Evolutionary conservation across 2,797 vertebrate genomes (phyloP).

Genomic region (Takifugu rubripes): DNA sequence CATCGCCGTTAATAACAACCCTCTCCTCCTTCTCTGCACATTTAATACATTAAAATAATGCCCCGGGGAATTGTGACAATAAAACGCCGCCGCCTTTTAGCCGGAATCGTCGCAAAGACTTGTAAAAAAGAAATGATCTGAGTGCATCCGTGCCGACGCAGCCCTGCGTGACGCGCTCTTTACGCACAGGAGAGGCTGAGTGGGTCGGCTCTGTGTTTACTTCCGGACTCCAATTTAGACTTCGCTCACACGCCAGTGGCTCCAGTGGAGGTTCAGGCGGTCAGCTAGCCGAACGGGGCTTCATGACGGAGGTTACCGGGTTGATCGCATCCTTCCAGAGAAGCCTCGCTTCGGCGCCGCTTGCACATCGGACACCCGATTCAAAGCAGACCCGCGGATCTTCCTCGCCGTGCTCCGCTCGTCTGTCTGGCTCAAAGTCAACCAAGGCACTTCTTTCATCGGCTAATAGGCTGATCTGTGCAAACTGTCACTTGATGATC

Average conservation of each 20-base stretch:
- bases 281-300: conserved; percentile 62
- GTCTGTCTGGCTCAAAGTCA: conserved; percentile 59
- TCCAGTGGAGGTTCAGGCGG: conserved; percentile 48
- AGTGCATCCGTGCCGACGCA: conserved; percentile 18
- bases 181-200: conserved; percentile 58
- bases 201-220: conserved; percentile 84
- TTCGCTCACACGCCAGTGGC: conserved; percentile 58
- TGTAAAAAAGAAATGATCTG: background rate
- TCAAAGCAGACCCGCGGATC: conserved; percentile 25
- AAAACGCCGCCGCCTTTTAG: too few relatives aligned
- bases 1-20: too few relatives aligned
- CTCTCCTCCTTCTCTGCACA: too few relatives aligned
- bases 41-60: too few relatives aligned
- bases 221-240: conserved; percentile 83
- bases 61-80: too few relatives aligned
- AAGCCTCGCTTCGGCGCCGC: conserved; percentile 32
- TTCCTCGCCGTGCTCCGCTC: conserved; percentile 12
- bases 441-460: conserved; percentile 44
- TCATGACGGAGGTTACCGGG: conserved; percentile 70
- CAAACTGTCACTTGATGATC: conserved; percentile 46
- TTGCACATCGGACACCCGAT: conserved; percentile 19
- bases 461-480: conserved; percentile 52
- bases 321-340: conserved; percentile 26
- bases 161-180: conserved; percentile 46
- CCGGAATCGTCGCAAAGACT: too few relatives aligned